These are phyloP conservation scores for Sterna hirundo DNA, from an alignment of 2,113 vertebrate genomes.

Conservation along the genomic window DNA sequence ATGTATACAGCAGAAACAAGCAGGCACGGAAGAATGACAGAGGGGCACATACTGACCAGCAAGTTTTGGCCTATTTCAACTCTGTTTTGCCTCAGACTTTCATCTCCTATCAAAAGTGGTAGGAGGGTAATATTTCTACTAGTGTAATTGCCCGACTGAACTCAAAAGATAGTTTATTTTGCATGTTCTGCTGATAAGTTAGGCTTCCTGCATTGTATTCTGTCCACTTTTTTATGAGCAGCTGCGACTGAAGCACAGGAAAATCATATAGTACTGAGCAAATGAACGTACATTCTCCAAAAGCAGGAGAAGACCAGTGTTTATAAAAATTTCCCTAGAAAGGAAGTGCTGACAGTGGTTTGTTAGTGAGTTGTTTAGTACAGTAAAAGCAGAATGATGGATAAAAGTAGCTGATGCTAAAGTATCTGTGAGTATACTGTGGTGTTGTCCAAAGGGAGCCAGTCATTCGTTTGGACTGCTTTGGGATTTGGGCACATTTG, in stretches of 20 bases:
- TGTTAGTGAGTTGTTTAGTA: neutral
- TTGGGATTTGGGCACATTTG: neutral
- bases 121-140: neutral
- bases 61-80: neutral
- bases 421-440: neutral
- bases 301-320: neutral
- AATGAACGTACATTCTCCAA: neutral
- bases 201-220: neutral
- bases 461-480: neutral
- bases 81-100: neutral
- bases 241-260: neutral
- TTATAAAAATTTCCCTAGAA: neutral
- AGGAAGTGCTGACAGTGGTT: neutral
- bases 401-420: neutral
- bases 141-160: neutral
- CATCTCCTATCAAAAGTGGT: neutral
- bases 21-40: neutral
- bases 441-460: neutral
- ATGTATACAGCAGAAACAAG: neutral
- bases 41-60: neutral
- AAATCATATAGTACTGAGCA: neutral
- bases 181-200: neutral
- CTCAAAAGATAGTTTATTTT: neutral
- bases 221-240: neutral
- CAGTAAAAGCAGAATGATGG: neutral